phyloP scores from a whole-genome alignment of 2,113 vertebrate genomes.

The Myotis brandtii region DNA sequence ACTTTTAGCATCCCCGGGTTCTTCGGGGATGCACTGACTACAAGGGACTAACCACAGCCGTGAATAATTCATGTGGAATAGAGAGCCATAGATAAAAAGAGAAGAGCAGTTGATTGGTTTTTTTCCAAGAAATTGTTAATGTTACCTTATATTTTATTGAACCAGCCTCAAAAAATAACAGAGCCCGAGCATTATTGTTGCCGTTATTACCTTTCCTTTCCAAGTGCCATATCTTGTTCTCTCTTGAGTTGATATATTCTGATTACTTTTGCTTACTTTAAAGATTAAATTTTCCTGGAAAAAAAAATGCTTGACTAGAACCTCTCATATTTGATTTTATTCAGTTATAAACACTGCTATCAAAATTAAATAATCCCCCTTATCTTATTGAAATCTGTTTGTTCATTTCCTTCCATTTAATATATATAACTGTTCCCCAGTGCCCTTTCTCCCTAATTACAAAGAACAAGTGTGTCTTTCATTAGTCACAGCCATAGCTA shows the following conservation, averaged over 20 bases:
- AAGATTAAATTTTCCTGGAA: conserved; percentile 67
- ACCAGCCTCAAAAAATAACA: conserved; percentile 70
- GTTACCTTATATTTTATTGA: conserved; percentile 77
- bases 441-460: conserved; percentile 42
- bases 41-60: not conserved
- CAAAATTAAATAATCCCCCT: conserved; percentile 59
- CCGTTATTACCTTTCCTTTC: conserved; percentile 77
- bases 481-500: conserved; percentile 24
- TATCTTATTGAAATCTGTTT: conserved; percentile 60
- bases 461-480: conserved; percentile 58
- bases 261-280: conserved; percentile 78
- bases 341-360: conserved; percentile 60
- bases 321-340: conserved; percentile 68
- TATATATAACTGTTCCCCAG: not conserved
- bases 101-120: conserved; percentile 63
- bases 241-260: conserved; percentile 75
- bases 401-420: conserved; percentile 70
- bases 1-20: conserved; percentile 50
- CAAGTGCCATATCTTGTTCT: conserved; percentile 72
- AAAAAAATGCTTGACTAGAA: conserved; percentile 49
- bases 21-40: not conserved
- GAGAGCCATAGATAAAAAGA: conserved; percentile 34
- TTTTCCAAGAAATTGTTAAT: conserved; percentile 73
- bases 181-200: conserved; percentile 69
- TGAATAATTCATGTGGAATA: conserved; percentile 69